Evolutionary conservation across 2,797 vertebrate species (phyloP), one percentile per base, ranked within the genome.

Genomic region (Cryptoprocta ferox): DNA sequence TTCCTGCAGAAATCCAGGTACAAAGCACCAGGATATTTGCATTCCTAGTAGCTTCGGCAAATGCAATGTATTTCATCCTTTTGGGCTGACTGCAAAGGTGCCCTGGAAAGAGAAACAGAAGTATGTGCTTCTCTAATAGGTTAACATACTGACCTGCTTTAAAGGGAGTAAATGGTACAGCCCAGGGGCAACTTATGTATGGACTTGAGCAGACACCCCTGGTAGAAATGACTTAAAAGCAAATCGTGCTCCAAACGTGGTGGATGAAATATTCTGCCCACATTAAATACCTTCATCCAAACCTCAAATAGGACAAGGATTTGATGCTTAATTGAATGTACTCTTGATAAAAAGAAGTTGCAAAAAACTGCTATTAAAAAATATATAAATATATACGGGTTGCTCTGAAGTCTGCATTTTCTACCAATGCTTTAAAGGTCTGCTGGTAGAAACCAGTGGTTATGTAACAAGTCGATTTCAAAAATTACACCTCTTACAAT

Each of bases 401-500:
- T 90, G 73, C 45, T 35, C 39, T 83, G 48, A 70, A 83, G 28
- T 45, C 59, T 75, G 35, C 66, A 13, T 70, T 50, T 70, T 95
- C 89, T 65, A 91, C 24, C 39, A 79, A 78, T 24, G 73, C 37
- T 91, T 92, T 81, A 66, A 82, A 65, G 26, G 16, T 65, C 45
- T 91, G 76, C 80, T 85, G 75, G 56, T 76, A 91, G 71, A 95
- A 95, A 92, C 45, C 26, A 63, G 50, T 42, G 59, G 65, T 98
- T 97, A 95, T 81, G 50, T 95, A 97, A 94, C 91, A 94, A 73
- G 87, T 75, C 61, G 50, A 79, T 88, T 94, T 97, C 16, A 82
- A 81, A 82, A 97, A 90, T 68, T 63, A 83, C 83, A 93, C 73
- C n/a, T 91, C 88, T 97, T 82, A 86, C 68, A 85, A 53, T 89